Evolutionary conservation across 2,888 invertebrate genomes (phyloP), one percentile per base, ranked within the genome.

Genomic region (Orthosia gothica): DNA sequence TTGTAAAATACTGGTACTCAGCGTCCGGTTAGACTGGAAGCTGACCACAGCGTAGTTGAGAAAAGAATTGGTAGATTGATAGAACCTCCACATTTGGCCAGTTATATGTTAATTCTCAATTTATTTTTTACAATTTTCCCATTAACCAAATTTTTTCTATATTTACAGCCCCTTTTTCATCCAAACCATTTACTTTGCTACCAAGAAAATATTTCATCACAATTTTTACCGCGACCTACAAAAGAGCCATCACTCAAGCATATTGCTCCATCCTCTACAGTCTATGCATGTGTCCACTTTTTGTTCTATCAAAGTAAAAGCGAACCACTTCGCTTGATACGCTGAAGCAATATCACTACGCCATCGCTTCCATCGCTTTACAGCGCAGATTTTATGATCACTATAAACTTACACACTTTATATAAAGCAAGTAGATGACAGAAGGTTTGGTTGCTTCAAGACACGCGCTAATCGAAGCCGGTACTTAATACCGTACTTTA

Each of bases 381-480:
- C 70, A 74, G 74, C 61, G 55, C 66, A 68, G 70, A 82, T 82
- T 85, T 83, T 84, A 85, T 78, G 81, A 81, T 74, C 70, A 59
- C 69, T 83, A 85, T 85, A 85, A 80, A 76, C 64, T 82, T 75
- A 70, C 52, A 71, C 50, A 73, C 50, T 47, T 47, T n/a, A 16
- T 12, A 26, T 4, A 1, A 20, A 13, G 18, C 20, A 57, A 18
- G 40, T 4, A 12, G 0, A 23, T 20, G 0, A 2, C 52, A 71
- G 76, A 69, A 81, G 58, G 20, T 55, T 20, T 20, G 1, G 40
- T 40, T 40, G 7, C 40, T 40, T 9, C 40, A 40, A 9, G 1
- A 40, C 9, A 40, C 9, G 1, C 40, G 40, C 40, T 40, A 4
- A 40, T 9, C 1, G 7, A 32, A 32, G 32, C 32, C 32, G 32